These are phyloP conservation scores for Heliconius hermathena DNA, from an alignment of 1,140 invertebrate genomes.

Conservation along the genomic window DNA sequence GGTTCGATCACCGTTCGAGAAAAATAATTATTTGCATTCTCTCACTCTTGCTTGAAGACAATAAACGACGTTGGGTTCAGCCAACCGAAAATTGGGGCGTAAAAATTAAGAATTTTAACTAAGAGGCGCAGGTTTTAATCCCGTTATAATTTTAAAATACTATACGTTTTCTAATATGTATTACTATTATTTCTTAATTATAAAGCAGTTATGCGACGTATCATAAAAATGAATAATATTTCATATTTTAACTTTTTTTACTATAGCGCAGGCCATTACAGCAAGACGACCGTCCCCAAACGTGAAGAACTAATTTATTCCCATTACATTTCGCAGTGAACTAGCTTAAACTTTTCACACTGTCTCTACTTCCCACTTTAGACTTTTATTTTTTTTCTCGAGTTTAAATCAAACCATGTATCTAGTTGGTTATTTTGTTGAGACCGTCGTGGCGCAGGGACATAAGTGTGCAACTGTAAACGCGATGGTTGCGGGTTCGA, in stretches of 20 bases:
- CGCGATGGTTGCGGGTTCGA: too few relatives aligned
- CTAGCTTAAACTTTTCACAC: conserved; percentile 21
- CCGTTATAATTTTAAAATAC: too few relatives aligned
- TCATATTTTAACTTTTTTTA: background rate
- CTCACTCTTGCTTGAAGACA: too few relatives aligned
- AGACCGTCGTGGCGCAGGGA: too few relatives aligned
- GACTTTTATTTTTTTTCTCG: conserved; percentile 15
- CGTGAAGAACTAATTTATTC: conserved; percentile 22
- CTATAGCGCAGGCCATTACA: conserved; percentile 13
- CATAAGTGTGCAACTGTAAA: too few relatives aligned
- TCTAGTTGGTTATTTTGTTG: too few relatives aligned
- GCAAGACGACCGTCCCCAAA: conserved; percentile 16
- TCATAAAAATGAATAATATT: conserved; percentile 9
- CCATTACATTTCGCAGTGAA: conserved; percentile 18
- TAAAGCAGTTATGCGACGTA: background rate
- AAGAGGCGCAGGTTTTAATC: too few relatives aligned
- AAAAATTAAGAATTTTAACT: too few relatives aligned
- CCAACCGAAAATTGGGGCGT: too few relatives aligned
- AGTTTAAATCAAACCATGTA: background rate
- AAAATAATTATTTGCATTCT: too few relatives aligned
- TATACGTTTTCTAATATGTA: background rate
- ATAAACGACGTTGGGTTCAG: too few relatives aligned
- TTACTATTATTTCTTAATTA: background rate
- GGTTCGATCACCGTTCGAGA: too few relatives aligned
- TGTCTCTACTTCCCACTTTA: conserved; percentile 12